Evolutionary conservation across 1,140 invertebrate species (phyloP).

Genomic region (Bombus difficillimus): DNA sequence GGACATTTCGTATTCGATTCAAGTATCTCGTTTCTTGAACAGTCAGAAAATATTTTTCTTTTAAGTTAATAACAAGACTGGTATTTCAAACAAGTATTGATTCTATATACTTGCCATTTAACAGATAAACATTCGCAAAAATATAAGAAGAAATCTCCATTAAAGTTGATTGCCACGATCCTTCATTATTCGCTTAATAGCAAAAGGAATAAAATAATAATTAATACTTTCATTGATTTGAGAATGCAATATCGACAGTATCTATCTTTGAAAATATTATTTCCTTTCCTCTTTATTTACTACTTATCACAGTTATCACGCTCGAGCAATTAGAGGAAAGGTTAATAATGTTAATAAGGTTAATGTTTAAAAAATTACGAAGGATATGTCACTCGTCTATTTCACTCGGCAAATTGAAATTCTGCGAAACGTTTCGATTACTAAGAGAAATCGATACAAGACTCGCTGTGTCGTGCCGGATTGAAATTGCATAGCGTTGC

Average conservation of each 20-base stretch:
- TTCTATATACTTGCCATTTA: neutral
- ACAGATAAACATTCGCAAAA: neutral
- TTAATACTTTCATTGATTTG: no score
- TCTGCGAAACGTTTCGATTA: neutral
- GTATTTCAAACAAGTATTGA: neutral
- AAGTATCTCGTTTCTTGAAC: neutral
- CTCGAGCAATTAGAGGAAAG: neutral
- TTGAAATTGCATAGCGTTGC: neutral
- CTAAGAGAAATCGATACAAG: neutral
- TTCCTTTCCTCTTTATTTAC: no score
- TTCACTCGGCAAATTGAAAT: neutral
- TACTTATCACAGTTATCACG: no score
- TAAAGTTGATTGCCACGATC: neutral
- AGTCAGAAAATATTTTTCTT: neutral
- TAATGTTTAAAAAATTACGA: neutral
- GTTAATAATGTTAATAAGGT: no score
- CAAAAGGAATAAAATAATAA: no score
- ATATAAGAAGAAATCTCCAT: neutral
- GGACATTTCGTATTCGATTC: neutral
- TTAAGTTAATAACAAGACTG: neutral
- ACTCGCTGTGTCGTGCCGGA: neutral
- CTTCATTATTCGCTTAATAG: neutral
- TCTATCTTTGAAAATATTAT: no score
- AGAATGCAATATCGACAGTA: no score
- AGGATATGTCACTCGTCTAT: neutral